phyloP scores from a whole-genome alignment of 2,888 invertebrate species.

The Clostera curtula region DNA sequence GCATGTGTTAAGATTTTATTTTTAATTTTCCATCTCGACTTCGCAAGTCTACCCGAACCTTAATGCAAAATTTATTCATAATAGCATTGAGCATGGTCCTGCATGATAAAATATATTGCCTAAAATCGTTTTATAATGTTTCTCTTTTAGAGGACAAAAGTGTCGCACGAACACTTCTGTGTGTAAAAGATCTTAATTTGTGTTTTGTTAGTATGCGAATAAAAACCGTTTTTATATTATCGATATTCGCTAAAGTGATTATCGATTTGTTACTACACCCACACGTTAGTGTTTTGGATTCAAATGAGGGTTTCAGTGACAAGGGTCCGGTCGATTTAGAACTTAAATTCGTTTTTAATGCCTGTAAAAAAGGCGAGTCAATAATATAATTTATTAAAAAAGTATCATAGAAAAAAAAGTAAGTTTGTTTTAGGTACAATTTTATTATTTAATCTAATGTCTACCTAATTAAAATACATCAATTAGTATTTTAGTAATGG shows the following conservation, averaged over 20 bases:
- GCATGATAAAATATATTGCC: conserved; percentile 3
- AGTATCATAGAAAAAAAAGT: too few relatives aligned
- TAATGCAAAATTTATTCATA: too few relatives aligned
- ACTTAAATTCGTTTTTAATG: conserved; percentile 21
- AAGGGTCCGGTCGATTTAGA: conserved; percentile 10
- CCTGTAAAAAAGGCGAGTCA: background rate
- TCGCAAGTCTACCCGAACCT: too few relatives aligned
- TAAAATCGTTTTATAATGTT: background rate
- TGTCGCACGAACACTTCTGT: conserved; percentile 29
- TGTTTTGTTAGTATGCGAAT: conserved; percentile 26
- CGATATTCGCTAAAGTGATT: conserved; percentile 26
- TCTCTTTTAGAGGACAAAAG: conserved; percentile 19
- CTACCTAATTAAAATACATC: too few relatives aligned
- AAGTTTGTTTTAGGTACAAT: too few relatives aligned
- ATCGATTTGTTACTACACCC: conserved; percentile 34
- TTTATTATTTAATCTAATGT: too few relatives aligned
- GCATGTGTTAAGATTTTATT: too few relatives aligned
- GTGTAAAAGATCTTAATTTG: conserved; percentile 34
- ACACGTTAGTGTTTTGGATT: conserved; percentile 24
- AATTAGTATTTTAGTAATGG: too few relatives aligned
- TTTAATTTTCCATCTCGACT: too few relatives aligned
- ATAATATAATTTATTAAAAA: background rate
- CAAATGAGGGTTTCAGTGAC: conserved; percentile 22
- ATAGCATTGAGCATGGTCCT: too few relatives aligned
- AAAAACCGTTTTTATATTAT: conserved; percentile 26